These are phyloP conservation scores for Plestiodon gilberti DNA, from an alignment of 2,113 vertebrate genomes.

Conservation along the genomic window DNA sequence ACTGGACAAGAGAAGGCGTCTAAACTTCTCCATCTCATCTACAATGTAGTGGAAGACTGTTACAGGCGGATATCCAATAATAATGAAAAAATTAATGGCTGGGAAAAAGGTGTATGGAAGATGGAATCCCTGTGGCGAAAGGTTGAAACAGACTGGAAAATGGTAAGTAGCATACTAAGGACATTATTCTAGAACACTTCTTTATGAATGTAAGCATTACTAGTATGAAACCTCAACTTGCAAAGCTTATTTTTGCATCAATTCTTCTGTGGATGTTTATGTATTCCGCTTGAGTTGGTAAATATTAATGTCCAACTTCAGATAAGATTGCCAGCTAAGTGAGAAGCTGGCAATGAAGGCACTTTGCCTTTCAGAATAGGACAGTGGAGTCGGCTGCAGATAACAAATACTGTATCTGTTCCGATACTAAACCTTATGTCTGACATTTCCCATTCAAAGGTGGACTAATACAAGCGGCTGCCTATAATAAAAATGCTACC, in stretches of 20 bases:
- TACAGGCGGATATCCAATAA: conserved; percentile 86
- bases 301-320: conserved; percentile 31
- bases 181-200: background rate
- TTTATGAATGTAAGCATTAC: background rate
- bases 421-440: background rate
- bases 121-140: conserved; percentile 89
- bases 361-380: conserved; percentile 4
- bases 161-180: conserved; percentile 77
- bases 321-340: background rate
- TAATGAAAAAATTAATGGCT: conserved; percentile 80
- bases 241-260: background rate
- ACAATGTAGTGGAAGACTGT: conserved; percentile 82
- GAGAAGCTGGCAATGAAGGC: conserved; percentile 4
- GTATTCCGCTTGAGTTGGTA: conserved; percentile 25
- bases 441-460: background rate
- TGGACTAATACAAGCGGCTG: background rate
- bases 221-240: background rate
- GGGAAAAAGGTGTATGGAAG: conserved; percentile 88
- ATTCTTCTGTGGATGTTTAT: background rate
- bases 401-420: conserved; percentile 21
- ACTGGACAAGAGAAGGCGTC: conserved; percentile 85
- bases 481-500: conserved; percentile 11
- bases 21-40: conserved; percentile 83
- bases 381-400: background rate
- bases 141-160: conserved; percentile 93